phyloP scores from a whole-genome alignment of 2,888 invertebrate species.

The Mythimna impura region DNA sequence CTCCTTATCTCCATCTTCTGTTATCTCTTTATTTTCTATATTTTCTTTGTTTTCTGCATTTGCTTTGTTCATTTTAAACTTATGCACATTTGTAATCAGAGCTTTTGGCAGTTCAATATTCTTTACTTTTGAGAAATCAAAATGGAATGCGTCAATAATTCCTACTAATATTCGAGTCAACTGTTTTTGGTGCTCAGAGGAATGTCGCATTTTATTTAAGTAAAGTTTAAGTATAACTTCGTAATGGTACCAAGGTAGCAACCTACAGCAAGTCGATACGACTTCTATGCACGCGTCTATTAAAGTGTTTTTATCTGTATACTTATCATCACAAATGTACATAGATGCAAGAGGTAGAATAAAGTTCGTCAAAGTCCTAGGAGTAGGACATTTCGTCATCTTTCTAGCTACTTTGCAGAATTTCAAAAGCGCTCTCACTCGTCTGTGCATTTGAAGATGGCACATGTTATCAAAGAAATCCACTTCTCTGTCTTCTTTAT shows the following conservation, averaged over 20 bases:
- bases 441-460: constrained; percentile 96
- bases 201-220: constrained; percentile 93
- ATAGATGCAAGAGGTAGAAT: constrained; percentile 95
- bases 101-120: constrained; percentile 81
- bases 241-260: constrained; percentile 97
- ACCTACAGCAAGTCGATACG: constrained; percentile 93
- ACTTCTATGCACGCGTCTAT: constrained; percentile 96
- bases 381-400: constrained; percentile 90
- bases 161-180: constrained; percentile 94
- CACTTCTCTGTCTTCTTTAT: constrained; percentile 94
- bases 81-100: constrained; percentile 74
- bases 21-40: constrained; percentile 47
- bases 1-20: constrained; percentile 60
- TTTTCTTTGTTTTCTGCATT: constrained; percentile 65
- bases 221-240: constrained; percentile 95
- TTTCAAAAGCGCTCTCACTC: constrained; percentile 95
- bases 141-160: constrained; percentile 97
- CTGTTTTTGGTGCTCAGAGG: constrained; percentile 95
- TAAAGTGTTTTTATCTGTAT: constrained; percentile 94
- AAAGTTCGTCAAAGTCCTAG: constrained; percentile 95
- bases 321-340: constrained; percentile 95
- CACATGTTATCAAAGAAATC: constrained; percentile 98
- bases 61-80: constrained; percentile 63
- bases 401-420: constrained; percentile 93
- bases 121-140: constrained; percentile 93